Evolutionary conservation across 2,113 vertebrate genomes (phyloP).

Genomic region (Salvelinus namaycush): DNA sequence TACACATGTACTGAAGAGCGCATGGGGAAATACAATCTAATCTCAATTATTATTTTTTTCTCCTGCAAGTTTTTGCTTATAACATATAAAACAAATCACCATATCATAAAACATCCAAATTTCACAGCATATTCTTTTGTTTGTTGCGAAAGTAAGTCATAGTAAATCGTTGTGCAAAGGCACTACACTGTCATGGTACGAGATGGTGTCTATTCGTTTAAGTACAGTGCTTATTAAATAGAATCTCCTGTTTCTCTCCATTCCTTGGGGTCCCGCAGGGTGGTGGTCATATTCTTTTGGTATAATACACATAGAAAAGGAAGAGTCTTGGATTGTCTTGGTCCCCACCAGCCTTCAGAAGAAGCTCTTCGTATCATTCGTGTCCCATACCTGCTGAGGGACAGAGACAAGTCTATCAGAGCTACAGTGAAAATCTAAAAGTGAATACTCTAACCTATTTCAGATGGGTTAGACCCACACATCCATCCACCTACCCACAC

Average conservation of each 20-base stretch:
- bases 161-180: conserved; percentile 80
- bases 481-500: conserved; percentile 47
- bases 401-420: conserved; percentile 15
- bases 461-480: too few relatives aligned
- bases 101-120: conserved; percentile 66
- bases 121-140: conserved; percentile 89
- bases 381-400: conserved; percentile 79
- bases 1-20: conserved; percentile 22
- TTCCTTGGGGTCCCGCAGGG: conserved; percentile 6
- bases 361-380: conserved; percentile 73
- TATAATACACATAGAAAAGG: conserved; percentile 78
- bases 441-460: conserved; percentile 60
- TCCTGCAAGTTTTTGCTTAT: conserved; percentile 48
- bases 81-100: conserved; percentile 41
- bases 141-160: conserved; percentile 62
- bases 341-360: conserved; percentile 69
- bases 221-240: conserved; percentile 83
- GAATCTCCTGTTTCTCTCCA: conserved; percentile 34
- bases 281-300: conserved; percentile 67
- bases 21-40: conserved; percentile 34
- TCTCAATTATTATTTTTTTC: conserved; percentile 28
- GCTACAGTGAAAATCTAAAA: conserved; percentile 8
- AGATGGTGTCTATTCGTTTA: conserved; percentile 72
- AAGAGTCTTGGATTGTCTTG: conserved; percentile 82
- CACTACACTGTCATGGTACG: conserved; percentile 76